Conservation (phyloP, 2,113 vertebrate genomes). For the Colossoma macropomum region DNA sequence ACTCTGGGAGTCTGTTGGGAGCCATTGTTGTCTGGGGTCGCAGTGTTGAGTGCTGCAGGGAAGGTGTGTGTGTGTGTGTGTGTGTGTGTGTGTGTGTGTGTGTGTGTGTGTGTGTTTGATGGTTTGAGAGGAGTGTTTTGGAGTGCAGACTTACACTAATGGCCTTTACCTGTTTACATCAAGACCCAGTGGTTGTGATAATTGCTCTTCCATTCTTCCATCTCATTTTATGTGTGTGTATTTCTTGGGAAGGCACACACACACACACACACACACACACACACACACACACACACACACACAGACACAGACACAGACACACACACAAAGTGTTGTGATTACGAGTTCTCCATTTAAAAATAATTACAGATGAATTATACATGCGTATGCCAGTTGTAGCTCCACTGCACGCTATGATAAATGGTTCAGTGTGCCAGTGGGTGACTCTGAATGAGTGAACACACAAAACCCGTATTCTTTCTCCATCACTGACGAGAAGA, state of each 20-base stretch:
- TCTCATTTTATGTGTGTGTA: slow-evolving; percentile 18
- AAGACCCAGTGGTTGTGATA: slow-evolving; percentile 11
- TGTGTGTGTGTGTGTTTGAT: too few species aligned
- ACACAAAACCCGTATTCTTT: neutral
- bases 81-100: slow-evolving; percentile 28
- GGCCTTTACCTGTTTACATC: slow-evolving; percentile 2
- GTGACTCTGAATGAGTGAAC: neutral
- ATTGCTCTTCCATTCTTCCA: slow-evolving; percentile 1
- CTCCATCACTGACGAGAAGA: neutral
- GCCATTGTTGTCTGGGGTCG: slow-evolving; percentile 51
- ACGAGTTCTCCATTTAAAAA: neutral
- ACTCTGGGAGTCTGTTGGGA: slow-evolving; percentile 47
- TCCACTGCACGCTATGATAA: neutral
- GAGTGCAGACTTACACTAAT: neutral
- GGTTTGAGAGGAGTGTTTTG: neutral
- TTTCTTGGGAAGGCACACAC: neutral
- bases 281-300: too few species aligned
- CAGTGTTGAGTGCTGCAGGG: slow-evolving; percentile 3
- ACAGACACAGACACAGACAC: neutral
- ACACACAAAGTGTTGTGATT: slow-evolving; percentile 34
- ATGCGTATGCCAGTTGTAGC: neutral
- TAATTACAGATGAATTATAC: slow-evolving; percentile 43
- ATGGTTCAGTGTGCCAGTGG: neutral
- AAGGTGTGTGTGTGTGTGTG: slow-evolving; percentile 12
- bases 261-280: neutral